phyloP scores from a whole-genome alignment of 1,140 invertebrate species.

The Lethrus apterus region DNA sequence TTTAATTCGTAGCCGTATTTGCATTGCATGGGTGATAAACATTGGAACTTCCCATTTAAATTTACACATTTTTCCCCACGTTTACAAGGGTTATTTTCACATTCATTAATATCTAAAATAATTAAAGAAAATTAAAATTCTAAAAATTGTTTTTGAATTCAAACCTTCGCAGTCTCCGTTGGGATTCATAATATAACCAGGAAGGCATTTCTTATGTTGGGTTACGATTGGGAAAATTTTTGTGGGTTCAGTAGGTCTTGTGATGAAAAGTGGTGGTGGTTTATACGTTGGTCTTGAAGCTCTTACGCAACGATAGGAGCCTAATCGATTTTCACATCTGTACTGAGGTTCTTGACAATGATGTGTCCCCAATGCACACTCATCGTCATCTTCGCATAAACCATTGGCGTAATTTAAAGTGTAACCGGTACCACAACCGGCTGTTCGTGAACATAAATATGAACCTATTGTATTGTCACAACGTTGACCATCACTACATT shows the following conservation, averaged over 20 bases:
- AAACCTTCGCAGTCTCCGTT: constrained; percentile 45
- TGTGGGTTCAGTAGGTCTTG: neutral
- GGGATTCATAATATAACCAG: constrained; percentile 47
- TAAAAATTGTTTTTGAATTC: neutral
- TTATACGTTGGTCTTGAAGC: constrained; percentile 33
- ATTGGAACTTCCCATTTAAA: constrained; percentile 49
- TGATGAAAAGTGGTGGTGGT: constrained; percentile 25
- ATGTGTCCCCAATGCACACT: constrained; percentile 75
- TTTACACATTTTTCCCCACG: constrained; percentile 47
- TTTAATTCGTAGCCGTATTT: constrained; percentile 42
- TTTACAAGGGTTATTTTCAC: constrained; percentile 39
- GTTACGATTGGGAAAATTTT: constrained; percentile 3
- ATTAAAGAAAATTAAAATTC: neutral
- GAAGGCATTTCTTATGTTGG: constrained; percentile 39
- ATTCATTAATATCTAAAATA: constrained; percentile 44
- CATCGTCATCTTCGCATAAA: constrained; percentile 89
- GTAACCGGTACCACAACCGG: constrained; percentile 93
- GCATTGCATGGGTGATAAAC: constrained; percentile 45
- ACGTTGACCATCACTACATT: constrained; percentile 59
- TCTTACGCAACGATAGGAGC: constrained; percentile 68
- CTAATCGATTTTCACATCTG: constrained; percentile 76
- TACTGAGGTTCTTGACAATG: constrained; percentile 66
- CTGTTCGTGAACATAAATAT: constrained; percentile 71
- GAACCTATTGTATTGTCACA: constrained; percentile 89
- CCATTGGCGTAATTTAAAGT: constrained; percentile 82